Conservation (phyloP, 2,888 invertebrate species). For the Ectemnius lituratus region DNA sequence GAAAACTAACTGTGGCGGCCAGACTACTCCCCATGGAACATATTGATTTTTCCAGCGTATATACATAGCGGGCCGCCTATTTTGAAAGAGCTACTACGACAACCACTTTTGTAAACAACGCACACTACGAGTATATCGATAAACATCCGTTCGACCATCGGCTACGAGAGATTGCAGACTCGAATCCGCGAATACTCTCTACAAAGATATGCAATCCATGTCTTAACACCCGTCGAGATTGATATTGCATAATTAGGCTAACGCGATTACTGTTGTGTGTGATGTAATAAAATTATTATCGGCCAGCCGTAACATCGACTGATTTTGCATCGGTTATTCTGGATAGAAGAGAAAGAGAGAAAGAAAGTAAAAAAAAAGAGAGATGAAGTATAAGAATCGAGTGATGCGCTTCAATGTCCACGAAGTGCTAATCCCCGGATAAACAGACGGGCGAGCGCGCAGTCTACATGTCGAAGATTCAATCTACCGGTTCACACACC, state of each 20-base stretch:
- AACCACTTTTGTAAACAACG: not conserved
- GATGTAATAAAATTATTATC: constrained; percentile 7
- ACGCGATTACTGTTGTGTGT: not conserved
- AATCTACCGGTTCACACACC: constrained; percentile 17
- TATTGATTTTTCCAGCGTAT: constrained; percentile 14
- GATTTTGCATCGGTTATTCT: not conserved
- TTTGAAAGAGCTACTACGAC: not conserved
- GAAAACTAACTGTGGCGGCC: constrained; percentile 16
- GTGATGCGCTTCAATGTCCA: constrained; percentile 21
- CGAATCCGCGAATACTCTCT: not conserved
- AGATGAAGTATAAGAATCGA: no score
- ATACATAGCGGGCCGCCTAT: not conserved
- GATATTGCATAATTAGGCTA: constrained; percentile 6
- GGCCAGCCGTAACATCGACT: not conserved
- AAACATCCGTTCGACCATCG: not conserved
- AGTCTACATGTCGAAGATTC: not conserved
- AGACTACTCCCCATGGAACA: constrained; percentile 5
- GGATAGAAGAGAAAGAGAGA: not conserved
- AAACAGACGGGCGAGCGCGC: no score
- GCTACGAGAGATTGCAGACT: not conserved
- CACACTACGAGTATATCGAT: not conserved
- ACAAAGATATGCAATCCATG: not conserved
- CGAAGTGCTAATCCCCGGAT: no score
- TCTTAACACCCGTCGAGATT: not conserved
- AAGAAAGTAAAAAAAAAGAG: no score